A percentile compares a stretch with the other conserved stretches of the same genome.
Evolutionary conservation across 1,140 invertebrate genomes (phyloP).

Genomic region (Atopsyche davidsoni): DNA sequence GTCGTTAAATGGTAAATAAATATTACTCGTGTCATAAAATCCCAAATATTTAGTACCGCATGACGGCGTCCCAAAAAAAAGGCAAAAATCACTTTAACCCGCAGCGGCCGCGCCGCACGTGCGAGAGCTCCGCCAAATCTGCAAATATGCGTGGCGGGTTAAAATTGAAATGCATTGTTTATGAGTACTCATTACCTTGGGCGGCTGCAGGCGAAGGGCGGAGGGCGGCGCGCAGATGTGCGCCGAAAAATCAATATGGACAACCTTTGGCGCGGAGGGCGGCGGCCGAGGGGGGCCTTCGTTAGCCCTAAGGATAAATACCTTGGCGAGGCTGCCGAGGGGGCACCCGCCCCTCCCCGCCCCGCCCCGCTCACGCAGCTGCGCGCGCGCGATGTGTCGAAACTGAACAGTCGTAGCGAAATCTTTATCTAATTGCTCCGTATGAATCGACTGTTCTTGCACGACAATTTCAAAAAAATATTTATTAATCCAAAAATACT

Average conservation of each 20-base stretch:
- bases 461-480: no score
- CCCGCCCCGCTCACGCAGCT: not conserved
- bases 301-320: constrained; percentile 31
- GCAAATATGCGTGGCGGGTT: not conserved
- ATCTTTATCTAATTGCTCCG: no score
- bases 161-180: constrained; percentile 21
- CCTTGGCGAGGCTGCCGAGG: constrained; percentile 27
- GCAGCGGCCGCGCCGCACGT: not conserved
- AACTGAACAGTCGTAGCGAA: no score
- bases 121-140: not conserved
- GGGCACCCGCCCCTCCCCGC: not conserved
- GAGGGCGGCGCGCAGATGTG: constrained; percentile 18
- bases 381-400: not conserved
- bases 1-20: no score
- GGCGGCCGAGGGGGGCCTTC: constrained; percentile 14
- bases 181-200: constrained; percentile 14
- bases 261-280: constrained; percentile 22
- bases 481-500: no score
- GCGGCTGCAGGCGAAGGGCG: constrained; percentile 1
- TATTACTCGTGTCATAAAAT: no score
- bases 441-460: no score
- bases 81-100: no score
- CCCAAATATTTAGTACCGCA: no score
- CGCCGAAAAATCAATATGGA: constrained; percentile 31
- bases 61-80: no score